These are phyloP conservation scores for Geococcyx californianus DNA, from an alignment of 2,113 vertebrate genomes.

Conservation along the genomic window DNA sequence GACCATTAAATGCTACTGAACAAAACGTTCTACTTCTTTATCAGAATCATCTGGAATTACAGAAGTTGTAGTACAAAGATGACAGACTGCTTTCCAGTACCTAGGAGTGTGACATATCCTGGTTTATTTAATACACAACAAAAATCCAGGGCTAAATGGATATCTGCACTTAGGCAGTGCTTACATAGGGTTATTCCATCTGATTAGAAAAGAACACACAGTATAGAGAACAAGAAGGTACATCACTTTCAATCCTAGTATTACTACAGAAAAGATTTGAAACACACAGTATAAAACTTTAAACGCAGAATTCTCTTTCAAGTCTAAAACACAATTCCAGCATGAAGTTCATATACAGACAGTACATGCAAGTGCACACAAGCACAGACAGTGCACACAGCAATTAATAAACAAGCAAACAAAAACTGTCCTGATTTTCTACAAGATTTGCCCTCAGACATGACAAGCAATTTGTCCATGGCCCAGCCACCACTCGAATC, in stretches of 20 bases:
- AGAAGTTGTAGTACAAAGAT: not conserved
- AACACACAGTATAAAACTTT: not conserved
- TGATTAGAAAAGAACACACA: not conserved
- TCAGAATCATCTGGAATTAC: not conserved
- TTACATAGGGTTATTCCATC: not conserved
- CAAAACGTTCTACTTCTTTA: not conserved
- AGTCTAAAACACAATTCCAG: not conserved
- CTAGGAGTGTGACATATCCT: not conserved
- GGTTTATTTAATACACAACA: not conserved
- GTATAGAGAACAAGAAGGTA: not conserved
- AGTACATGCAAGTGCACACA: not conserved
- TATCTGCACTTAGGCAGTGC: not conserved
- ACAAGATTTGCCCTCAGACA: not conserved
- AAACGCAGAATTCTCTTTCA: not conserved
- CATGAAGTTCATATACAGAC: not conserved
- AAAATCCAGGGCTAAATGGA: not conserved
- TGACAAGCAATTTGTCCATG: fast-evolving
- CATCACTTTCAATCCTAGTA: fast-evolving
- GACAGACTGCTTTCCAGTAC: not conserved
- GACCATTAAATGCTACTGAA: not conserved
- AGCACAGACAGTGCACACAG: not conserved
- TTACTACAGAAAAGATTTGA: not conserved
- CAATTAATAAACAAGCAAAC: not conserved
- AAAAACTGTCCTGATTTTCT: not conserved
- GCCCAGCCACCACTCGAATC: not conserved